Conservation (phyloP, 2,888 invertebrate genomes). For the Scaeva pyrastri region DNA sequence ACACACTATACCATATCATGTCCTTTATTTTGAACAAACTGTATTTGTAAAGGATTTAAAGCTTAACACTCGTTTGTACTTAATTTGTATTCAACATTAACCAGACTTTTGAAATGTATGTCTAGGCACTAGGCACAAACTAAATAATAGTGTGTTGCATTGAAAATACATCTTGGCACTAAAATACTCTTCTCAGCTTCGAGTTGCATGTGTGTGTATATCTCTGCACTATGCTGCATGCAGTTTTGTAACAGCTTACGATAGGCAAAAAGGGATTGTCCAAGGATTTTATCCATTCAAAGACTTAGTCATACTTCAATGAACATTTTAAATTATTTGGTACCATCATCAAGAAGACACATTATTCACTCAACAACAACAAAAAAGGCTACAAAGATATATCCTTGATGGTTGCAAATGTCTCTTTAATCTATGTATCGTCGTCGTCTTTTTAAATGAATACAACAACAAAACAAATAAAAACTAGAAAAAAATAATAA, state of each 20-base stretch:
- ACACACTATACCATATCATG: not conserved
- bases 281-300: slow-evolving; percentile 22
- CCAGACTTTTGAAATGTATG: not conserved
- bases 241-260: not conserved
- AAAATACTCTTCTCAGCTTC: no score
- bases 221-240: no score
- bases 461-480: slow-evolving; percentile 9
- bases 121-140: fast-evolving
- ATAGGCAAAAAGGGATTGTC: not conserved
- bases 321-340: slow-evolving; percentile 28
- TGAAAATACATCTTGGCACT: not conserved
- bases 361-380: slow-evolving; percentile 49
- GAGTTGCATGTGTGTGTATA: no score
- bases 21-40: not conserved
- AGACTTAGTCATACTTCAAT: slow-evolving; percentile 24
- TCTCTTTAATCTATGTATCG: not conserved
- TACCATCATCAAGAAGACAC: slow-evolving; percentile 17
- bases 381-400: not conserved
- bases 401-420: slow-evolving; percentile 27
- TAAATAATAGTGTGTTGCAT: no score
- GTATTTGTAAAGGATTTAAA: not conserved
- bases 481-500: not conserved
- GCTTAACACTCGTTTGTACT: not conserved
- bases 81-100: not conserved
- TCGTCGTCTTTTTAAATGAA: not conserved